Conservation (phyloP, 2,797 vertebrate genomes). For the Euphonia xanthogaster region DNA sequence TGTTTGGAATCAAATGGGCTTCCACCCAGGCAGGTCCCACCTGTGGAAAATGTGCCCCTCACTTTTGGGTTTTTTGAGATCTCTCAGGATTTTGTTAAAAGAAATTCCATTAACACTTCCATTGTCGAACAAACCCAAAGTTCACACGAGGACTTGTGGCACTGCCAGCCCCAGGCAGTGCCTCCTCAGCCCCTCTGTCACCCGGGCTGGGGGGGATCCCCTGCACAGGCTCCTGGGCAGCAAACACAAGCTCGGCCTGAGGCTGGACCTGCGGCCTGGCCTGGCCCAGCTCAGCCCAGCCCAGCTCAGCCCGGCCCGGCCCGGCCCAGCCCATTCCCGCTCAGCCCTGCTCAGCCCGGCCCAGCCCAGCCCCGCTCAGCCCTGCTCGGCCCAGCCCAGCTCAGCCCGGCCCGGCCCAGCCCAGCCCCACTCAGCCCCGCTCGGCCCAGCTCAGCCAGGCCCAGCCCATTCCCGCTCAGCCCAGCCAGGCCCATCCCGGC, state of each 20-base stretch:
- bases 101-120: background rate
- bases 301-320: accelerated
- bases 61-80: accelerated
- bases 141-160: background rate
- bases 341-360: accelerated
- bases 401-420: too few relatives aligned
- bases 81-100: background rate
- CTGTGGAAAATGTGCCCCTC: background rate
- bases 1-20: background rate
- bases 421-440: too few relatives aligned
- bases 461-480: too few relatives aligned
- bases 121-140: background rate
- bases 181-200: background rate
- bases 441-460: too few relatives aligned
- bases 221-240: background rate
- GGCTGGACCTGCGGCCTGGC: background rate
- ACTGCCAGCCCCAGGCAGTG: background rate
- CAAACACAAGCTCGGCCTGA: background rate
- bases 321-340: accelerated
- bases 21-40: background rate
- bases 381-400: too few relatives aligned
- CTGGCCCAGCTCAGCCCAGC: too few relatives aligned
- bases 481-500: too few relatives aligned
- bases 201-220: too few relatives aligned
- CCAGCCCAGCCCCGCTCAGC: accelerated